Evolutionary conservation across 2,113 vertebrate species (phyloP).

Genomic region (Bufo gargarizans): DNA sequence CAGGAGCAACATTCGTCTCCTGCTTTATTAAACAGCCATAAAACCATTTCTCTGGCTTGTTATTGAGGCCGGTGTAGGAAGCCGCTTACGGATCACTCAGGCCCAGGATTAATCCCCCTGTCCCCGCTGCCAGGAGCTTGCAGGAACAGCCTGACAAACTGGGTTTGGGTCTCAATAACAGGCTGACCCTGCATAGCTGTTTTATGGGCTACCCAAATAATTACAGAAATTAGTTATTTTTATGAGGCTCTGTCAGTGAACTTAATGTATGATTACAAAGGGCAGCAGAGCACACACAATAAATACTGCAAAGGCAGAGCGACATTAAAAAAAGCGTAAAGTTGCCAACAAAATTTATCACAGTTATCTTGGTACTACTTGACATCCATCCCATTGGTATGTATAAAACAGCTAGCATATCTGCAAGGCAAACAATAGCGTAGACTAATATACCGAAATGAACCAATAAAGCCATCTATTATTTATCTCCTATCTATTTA

Average conservation of each 20-base stretch:
- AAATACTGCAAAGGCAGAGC: slow-evolving; percentile 15
- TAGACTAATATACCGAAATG: background rate
- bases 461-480: background rate
- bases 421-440: background rate
- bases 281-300: slow-evolving; percentile 30
- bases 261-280: slow-evolving; percentile 49
- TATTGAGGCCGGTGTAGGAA: slow-evolving; percentile 70
- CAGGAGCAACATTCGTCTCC: slow-evolving; percentile 85
- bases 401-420: background rate
- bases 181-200: slow-evolving; percentile 40
- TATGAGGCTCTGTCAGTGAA: slow-evolving; percentile 49
- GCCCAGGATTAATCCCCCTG: slow-evolving; percentile 43
- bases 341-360: slow-evolving; percentile 6
- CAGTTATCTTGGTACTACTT: background rate
- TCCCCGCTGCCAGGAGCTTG: slow-evolving; percentile 44
- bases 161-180: slow-evolving; percentile 39
- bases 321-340: slow-evolving; percentile 25
- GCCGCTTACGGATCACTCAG: slow-evolving; percentile 47
- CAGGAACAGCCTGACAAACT: slow-evolving; percentile 29
- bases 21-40: slow-evolving; percentile 91
- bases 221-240: slow-evolving; percentile 57
- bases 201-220: slow-evolving; percentile 54
- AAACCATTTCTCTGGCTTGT: slow-evolving; percentile 82
- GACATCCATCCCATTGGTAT: background rate
- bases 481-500: background rate